Percentiles rank a stretch among this genome's conserved stretches.
Conservation (phyloP, 2,888 invertebrate species). For the Parnassius apollo region DNA sequence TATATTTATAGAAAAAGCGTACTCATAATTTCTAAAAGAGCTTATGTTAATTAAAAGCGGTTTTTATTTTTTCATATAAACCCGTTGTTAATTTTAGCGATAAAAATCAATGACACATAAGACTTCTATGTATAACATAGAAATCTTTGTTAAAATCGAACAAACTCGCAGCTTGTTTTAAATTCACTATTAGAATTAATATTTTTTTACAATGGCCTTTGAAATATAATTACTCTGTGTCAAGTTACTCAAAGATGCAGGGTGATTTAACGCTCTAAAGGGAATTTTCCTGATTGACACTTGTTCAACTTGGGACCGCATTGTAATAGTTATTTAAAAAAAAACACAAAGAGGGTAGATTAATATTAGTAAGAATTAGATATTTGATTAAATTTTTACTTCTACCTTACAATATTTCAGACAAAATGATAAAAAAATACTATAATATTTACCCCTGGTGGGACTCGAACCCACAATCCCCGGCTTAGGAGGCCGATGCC, state of each 20-base stretch:
- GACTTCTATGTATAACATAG: too few species aligned
- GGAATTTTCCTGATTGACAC: constrained; percentile 24
- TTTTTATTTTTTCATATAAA: too few species aligned
- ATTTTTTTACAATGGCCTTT: neutral
- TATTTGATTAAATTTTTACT: too few species aligned
- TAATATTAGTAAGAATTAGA: too few species aligned
- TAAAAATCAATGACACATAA: too few species aligned
- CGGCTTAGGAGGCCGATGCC: constrained; percentile 90
- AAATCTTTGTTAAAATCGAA: too few species aligned
- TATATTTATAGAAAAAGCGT: too few species aligned
- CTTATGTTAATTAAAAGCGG: too few species aligned
- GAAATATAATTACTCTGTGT: constrained; percentile 27
- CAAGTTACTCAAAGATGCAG: constrained; percentile 35
- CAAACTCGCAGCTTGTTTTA: too few species aligned
- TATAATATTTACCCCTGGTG: constrained; percentile 82
- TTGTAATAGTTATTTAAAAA: constrained; percentile 1
- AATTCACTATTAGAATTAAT: neutral
- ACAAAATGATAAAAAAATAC: constrained; percentile 13
- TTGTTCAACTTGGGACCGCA: constrained; percentile 1
- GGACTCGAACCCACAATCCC: constrained; percentile 89
- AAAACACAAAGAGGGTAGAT: neutral
- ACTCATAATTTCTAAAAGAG: too few species aligned
- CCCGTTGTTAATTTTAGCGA: too few species aligned
- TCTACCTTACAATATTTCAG: neutral
- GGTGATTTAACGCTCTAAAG: constrained; percentile 32